Conservation (phyloP, 2,888 invertebrate genomes). For the Caenorhabditis imperialis region DNA sequence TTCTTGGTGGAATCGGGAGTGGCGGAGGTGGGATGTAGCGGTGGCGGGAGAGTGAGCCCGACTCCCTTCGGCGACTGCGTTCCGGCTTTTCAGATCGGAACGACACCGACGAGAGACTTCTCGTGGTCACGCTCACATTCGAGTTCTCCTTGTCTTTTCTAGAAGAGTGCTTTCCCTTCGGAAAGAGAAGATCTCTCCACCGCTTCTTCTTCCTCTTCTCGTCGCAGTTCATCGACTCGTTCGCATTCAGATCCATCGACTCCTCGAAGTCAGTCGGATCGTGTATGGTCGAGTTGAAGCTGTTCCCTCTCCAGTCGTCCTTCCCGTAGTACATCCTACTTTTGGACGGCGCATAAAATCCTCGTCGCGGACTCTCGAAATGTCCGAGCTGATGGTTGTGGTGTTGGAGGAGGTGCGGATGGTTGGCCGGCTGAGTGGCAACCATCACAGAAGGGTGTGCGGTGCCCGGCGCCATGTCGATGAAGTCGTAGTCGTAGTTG, state of each 20-base stretch:
- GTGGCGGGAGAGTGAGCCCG: slow-evolving; percentile 35
- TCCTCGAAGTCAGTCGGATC: slow-evolving; percentile 42
- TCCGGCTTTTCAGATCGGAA: slow-evolving; percentile 44
- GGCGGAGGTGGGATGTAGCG: slow-evolving; percentile 43
- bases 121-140: slow-evolving; percentile 21
- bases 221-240: slow-evolving; percentile 25
- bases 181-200: slow-evolving; percentile 44
- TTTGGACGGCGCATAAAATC: slow-evolving; percentile 17
- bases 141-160: slow-evolving; percentile 41
- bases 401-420: neutral
- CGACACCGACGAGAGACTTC: slow-evolving; percentile 43
- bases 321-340: slow-evolving; percentile 33
- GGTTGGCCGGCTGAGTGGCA: neutral
- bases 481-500: slow-evolving; percentile 49
- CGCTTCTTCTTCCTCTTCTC: slow-evolving; percentile 47
- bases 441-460: slow-evolving; percentile 5
- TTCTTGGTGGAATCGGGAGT: slow-evolving; percentile 38
- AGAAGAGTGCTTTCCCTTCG: slow-evolving; percentile 29
- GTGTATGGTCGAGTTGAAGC: slow-evolving; percentile 33
- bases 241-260: slow-evolving; percentile 30
- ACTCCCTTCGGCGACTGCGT: slow-evolving; percentile 25
- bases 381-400: neutral
- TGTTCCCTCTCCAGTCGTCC: slow-evolving; percentile 28
- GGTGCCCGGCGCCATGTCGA: slow-evolving; percentile 23
- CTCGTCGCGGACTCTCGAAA: slow-evolving; percentile 20